phyloP scores from a whole-genome alignment of 2,797 vertebrate species.

The Danio kyathit region DNA sequence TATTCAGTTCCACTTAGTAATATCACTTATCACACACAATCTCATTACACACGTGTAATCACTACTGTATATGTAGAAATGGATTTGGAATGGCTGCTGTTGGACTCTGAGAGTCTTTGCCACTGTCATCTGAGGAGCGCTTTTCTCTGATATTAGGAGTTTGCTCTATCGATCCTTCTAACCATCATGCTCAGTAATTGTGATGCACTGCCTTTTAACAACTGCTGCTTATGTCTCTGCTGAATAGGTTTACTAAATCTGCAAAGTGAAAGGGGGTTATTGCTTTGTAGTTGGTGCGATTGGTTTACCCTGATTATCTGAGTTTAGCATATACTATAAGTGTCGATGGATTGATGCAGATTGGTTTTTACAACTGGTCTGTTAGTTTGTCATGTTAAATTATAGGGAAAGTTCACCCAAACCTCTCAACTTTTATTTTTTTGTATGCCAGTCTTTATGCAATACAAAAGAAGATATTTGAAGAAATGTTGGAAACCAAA shows the following conservation, averaged over 20 bases:
- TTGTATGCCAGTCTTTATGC: not conserved
- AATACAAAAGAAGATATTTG: not conserved
- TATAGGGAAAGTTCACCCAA: not conserved
- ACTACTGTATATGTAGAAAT: slow-evolving; percentile 85
- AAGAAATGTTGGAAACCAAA: not conserved
- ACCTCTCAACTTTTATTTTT: no score
- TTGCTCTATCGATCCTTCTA: slow-evolving; percentile 78
- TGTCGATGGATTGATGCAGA: slow-evolving; percentile 19
- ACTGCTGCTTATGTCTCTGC: slow-evolving; percentile 80
- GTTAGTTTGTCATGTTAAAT: not conserved
- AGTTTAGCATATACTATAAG: slow-evolving; percentile 3
- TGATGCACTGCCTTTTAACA: slow-evolving; percentile 77
- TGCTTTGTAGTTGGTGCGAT: slow-evolving; percentile 73
- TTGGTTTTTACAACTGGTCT: not conserved
- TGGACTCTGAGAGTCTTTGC: slow-evolving; percentile 70
- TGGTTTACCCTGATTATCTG: slow-evolving; percentile 30
- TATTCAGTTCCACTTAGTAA: slow-evolving; percentile 76
- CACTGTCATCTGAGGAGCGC: slow-evolving; percentile 78
- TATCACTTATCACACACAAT: slow-evolving; percentile 79
- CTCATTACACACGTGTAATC: slow-evolving; percentile 78
- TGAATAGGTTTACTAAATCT: slow-evolving; percentile 79
- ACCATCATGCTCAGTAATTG: slow-evolving; percentile 79
- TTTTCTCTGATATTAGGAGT: slow-evolving; percentile 77
- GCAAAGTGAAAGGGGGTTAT: slow-evolving; percentile 74
- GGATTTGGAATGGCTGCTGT: slow-evolving; percentile 79